Base-by-base conservation (phyloP, 2,797 vertebrate species). In the Limnodromus scolopaceus region DNA sequence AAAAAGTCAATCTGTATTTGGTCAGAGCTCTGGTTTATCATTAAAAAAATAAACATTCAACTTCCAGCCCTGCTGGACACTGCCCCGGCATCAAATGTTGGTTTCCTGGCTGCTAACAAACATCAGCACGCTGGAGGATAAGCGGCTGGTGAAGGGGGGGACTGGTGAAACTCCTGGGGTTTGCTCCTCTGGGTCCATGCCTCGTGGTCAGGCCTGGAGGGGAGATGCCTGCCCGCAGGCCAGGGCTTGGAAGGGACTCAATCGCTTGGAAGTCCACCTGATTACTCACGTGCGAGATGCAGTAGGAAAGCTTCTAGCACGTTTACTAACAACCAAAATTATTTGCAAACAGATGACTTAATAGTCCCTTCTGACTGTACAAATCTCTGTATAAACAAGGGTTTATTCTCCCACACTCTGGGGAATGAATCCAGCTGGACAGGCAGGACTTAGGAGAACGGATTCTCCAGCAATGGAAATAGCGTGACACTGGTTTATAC, bases 101-200 rank as follows among this genome's bases (percentile, higher is more conserved):
- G 83, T 55, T 97, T 97, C 96, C 96, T 96, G 94, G n/a, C 87
- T 79, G 87, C 91, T 70, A 94, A 84, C 49, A 96, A 96, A 64
- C 84, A 84, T 10, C 2, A 0, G n/a, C 69, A 84, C 0, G 0
- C 65, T 76, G 81, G 6, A n/a, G 81, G 83, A 28, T 15, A 28
- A 68, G 78, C 6, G 1, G 51, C 60, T 30, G 51, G 51, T 53
- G 27, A 53, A 66, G 70, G 13, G 45, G 32, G 19, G 22, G 20
- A 68, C 57, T 55, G 70, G 74, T 82, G 34, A 46, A 78, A 58
- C 64, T 91, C 68, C 45, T 0, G 1, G 84, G 71, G 32, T 38
- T 95, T 76, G 41, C 17, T 54, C 41, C 66, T 63, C 54, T 16
- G 46, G 53, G 87, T 68, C 49, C 28, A 22, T 0, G 0, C 28